Evolutionary conservation across 2,113 vertebrate species (phyloP), one percentile per base, ranked within the genome.

Genomic region (Dolichallabes microphthalmus): DNA sequence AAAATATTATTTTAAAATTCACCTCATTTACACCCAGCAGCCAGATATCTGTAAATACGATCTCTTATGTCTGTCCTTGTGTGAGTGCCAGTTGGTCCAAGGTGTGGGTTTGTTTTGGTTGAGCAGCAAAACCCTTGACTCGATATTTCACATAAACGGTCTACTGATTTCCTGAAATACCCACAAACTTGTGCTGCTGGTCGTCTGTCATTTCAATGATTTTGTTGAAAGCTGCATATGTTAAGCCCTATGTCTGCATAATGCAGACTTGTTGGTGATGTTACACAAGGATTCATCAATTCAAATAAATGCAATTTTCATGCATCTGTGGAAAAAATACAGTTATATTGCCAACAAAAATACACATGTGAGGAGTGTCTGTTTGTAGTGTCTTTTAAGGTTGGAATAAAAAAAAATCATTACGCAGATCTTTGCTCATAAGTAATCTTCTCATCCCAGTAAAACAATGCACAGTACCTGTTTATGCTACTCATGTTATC

Each of bases 61-160:
- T 90, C 92, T 93, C 88, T 94, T 94, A 92, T 94, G 93, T 93
- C 89, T 88, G 87, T 86, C 88, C 91, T 91, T 86, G 91, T 88
- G 90, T 87, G 84, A 86, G 86, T 91, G 92, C 94, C 93, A 94
- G 92, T 87, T 91, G 89, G 90, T 87, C 88, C 83, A 58, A 86
- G 88, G 91, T 91, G 89, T 87, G 85, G 93, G 94, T 94, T 95
- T 94, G 93, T 93, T 94, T 95, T 94, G 94, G 93, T 92, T 92
- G 92, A 92, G 92, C 92, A 91, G 87, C 92, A 88, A 89, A 89
- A 87, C 83, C 87, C 58, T 74, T 57, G 73, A 88, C 89, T 93
- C 89, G 87, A 92, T 88, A 12, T 93, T 91, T 86, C 91, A 93
- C 90, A 92, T 85, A 92, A 90, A 92, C 92, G 89, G 87, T 85